These are phyloP conservation scores for Mesoligia furuncula DNA, from an alignment of 2,888 invertebrate genomes.

Conservation along the genomic window DNA sequence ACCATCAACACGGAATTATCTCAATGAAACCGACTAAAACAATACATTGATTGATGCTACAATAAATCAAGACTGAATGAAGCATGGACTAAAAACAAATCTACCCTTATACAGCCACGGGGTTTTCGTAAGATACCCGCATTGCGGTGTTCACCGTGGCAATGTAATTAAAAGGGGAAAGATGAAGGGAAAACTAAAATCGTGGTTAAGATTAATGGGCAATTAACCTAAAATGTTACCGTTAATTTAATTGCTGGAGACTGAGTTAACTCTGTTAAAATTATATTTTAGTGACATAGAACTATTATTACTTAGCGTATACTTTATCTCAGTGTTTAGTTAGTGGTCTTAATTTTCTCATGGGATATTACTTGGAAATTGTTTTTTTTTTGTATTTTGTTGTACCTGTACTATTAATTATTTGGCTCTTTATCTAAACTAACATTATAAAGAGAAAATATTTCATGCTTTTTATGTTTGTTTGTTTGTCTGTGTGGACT, in stretches of 20 bases:
- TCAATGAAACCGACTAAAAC: slow-evolving; percentile 43
- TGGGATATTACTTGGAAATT: slow-evolving; percentile 30
- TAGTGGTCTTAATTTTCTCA: slow-evolving; percentile 30
- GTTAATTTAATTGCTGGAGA: slow-evolving; percentile 42
- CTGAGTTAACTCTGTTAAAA: slow-evolving; percentile 48
- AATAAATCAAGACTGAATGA: slow-evolving; percentile 31
- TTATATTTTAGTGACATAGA: slow-evolving; percentile 31
- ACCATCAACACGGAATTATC: slow-evolving; percentile 18
- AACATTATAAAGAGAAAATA: neutral
- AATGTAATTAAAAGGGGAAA: slow-evolving; percentile 39
- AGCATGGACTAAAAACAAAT: neutral
- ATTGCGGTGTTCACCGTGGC: slow-evolving; percentile 54
- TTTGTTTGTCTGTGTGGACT: too few relatives aligned
- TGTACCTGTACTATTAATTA: neutral
- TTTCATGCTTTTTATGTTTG: neutral
- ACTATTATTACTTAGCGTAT: too few relatives aligned
- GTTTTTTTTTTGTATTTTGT: neutral
- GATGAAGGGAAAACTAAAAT: slow-evolving; percentile 48
- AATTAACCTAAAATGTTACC: slow-evolving; percentile 49
- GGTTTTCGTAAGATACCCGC: slow-evolving; percentile 52
- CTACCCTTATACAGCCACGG: slow-evolving; percentile 31
- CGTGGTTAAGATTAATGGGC: slow-evolving; percentile 53
- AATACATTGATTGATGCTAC: slow-evolving; percentile 56
- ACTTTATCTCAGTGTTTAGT: too few relatives aligned
- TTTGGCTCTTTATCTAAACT: neutral